Evolutionary conservation across 2,113 vertebrate genomes (phyloP).

Genomic region (Barbus barbus): DNA sequence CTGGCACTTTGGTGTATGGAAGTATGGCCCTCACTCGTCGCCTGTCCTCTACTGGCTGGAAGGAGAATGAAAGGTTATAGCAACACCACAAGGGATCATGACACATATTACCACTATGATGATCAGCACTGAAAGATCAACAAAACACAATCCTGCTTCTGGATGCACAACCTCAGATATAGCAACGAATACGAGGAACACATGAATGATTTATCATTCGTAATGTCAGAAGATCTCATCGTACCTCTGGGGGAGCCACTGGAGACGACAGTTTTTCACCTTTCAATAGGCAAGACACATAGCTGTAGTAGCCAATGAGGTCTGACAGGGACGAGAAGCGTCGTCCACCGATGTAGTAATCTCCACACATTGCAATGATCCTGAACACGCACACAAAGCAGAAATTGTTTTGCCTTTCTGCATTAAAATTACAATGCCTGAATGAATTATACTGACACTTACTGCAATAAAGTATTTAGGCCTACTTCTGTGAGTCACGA

Average conservation of each 20-base stretch:
- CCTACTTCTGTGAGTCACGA: neutral
- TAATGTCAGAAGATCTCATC: slow-evolving; percentile 38
- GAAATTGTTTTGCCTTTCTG: neutral
- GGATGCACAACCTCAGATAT: neutral
- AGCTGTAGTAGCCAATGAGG: slow-evolving; percentile 85
- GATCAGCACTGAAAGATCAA: neutral
- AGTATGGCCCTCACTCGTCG: slow-evolving; percentile 97
- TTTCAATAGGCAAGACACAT: slow-evolving; percentile 85
- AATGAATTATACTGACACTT: slow-evolving; percentile 7
- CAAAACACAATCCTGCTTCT: neutral
- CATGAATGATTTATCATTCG: neutral
- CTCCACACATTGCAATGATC: slow-evolving; percentile 99
- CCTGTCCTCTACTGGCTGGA: slow-evolving; percentile 96
- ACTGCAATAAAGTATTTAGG: neutral
- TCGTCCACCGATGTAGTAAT: slow-evolving; percentile 98
- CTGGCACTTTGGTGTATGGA: slow-evolving; percentile 66
- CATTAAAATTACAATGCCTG: neutral
- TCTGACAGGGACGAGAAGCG: slow-evolving; percentile 97
- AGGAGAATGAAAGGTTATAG: neutral
- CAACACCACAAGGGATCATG: neutral
- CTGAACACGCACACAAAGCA: slow-evolving; percentile 66
- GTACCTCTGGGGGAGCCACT: slow-evolving; percentile 96
- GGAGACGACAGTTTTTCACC: slow-evolving; percentile 95
- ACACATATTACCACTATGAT: neutral
- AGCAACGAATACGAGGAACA: neutral